Conservation (phyloP, 2,113 vertebrate genomes). For the Ivindomyrus marchei region DNA sequence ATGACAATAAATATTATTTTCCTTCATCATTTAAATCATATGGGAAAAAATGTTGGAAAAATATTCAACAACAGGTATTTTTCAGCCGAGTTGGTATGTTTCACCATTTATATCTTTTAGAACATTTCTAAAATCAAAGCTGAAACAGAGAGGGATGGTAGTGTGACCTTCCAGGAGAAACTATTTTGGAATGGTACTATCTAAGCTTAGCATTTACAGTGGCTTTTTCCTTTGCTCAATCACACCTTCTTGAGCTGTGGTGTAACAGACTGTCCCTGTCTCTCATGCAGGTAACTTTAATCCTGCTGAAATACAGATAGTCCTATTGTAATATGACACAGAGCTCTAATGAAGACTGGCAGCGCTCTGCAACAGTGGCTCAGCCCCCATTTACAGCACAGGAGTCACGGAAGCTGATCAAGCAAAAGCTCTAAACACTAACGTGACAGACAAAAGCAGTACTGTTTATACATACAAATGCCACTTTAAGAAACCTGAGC, state of each 20-base stretch:
- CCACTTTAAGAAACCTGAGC: neutral
- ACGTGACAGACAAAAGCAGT: neutral
- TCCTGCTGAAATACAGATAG: slow-evolving; percentile 13
- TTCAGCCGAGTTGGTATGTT: neutral
- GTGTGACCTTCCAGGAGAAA: neutral
- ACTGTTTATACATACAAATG: neutral
- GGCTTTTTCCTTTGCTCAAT: neutral
- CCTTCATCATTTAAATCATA: neutral
- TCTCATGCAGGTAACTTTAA: slow-evolving; percentile 14
- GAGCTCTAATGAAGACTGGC: slow-evolving; percentile 21
- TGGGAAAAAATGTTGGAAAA: neutral
- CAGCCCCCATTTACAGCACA: neutral
- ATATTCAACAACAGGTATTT: neutral
- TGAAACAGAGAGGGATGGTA: neutral
- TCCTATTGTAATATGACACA: slow-evolving; percentile 17
- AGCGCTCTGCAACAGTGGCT: neutral
- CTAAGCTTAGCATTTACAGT: neutral
- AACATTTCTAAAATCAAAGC: neutral
- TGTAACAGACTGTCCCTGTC: neutral
- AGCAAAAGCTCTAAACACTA: neutral
- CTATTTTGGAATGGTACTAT: neutral
- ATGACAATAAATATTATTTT: neutral
- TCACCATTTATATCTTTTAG: neutral
- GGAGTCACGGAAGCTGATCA: neutral
- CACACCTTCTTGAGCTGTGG: too few relatives aligned